Evolutionary conservation across 1,140 invertebrate species (phyloP).

Genomic region (Drosophila truncata): DNA sequence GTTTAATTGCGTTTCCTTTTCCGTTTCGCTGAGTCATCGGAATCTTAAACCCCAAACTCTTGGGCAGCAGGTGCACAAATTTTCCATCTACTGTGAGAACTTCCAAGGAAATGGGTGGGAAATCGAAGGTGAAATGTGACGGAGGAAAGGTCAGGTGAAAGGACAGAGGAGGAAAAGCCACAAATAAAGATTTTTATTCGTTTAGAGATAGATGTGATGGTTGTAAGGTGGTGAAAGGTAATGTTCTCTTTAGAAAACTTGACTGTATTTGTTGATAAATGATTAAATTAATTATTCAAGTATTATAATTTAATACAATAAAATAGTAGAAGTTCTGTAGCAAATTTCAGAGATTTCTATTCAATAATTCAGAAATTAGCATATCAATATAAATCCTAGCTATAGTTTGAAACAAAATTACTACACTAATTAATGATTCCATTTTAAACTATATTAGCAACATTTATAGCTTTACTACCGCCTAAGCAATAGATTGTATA

Average conservation of each 20-base stretch:
- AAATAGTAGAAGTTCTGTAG: too few relatives aligned
- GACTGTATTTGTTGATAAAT: background rate
- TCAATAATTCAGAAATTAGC: too few relatives aligned
- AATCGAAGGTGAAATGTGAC: background rate
- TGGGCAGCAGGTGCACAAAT: background rate
- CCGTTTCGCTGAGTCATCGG: conserved; percentile 42
- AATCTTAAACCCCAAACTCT: background rate
- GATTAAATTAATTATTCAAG: background rate
- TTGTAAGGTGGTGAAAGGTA: background rate
- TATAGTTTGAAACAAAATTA: background rate
- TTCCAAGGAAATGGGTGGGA: background rate
- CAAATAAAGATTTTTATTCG: background rate
- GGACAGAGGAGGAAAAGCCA: background rate
- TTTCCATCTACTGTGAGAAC: too few relatives aligned
- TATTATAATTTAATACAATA: background rate
- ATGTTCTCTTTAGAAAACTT: background rate
- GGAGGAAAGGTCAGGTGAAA: background rate
- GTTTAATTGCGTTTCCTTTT: conserved; percentile 72
- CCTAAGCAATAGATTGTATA: background rate
- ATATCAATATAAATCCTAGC: background rate
- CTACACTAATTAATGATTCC: background rate
- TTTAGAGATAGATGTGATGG: background rate
- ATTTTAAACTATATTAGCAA: conserved; percentile 4
- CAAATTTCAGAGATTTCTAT: too few relatives aligned
- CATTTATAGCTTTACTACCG: background rate